Conservation (phyloP, 2,888 invertebrate genomes). For the Dryocosmus kuriphilus region DNA sequence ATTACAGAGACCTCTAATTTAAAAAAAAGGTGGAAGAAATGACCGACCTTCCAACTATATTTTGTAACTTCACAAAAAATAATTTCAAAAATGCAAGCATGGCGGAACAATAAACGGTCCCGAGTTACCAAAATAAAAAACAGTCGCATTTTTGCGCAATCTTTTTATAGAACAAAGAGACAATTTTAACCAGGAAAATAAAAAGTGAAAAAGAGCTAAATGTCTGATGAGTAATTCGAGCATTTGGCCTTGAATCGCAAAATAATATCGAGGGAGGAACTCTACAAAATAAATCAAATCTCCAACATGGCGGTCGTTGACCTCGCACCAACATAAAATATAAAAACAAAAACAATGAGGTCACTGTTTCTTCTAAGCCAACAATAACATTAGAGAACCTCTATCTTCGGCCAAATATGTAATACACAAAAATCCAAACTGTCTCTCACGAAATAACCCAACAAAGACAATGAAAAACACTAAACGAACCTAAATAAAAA, state of each 20-base stretch:
- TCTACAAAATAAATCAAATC: neutral
- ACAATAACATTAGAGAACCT: neutral
- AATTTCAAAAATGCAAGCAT: slow-evolving; percentile 30
- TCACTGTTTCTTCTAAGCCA: neutral
- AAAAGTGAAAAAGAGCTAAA: neutral
- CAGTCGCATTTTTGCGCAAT: neutral
- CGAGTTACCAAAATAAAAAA: slow-evolving; percentile 11
- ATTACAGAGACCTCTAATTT: neutral
- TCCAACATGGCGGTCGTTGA: slow-evolving; percentile 12
- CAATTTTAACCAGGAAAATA: neutral
- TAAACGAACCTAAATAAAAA: neutral
- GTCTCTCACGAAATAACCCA: neutral
- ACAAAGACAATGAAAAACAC: neutral
- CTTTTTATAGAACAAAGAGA: slow-evolving; percentile 30
- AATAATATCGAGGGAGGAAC: neutral
- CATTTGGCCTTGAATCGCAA: neutral
- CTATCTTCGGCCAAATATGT: neutral
- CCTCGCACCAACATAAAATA: neutral
- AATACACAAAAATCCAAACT: neutral
- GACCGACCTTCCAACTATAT: neutral
- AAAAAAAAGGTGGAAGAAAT: neutral
- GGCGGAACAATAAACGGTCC: slow-evolving; percentile 22
- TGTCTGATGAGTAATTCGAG: neutral
- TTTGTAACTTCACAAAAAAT: neutral
- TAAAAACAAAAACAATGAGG: neutral